Base-by-base conservation (phyloP, 2,888 invertebrate species). In the Chloromyia formosa region DNA sequence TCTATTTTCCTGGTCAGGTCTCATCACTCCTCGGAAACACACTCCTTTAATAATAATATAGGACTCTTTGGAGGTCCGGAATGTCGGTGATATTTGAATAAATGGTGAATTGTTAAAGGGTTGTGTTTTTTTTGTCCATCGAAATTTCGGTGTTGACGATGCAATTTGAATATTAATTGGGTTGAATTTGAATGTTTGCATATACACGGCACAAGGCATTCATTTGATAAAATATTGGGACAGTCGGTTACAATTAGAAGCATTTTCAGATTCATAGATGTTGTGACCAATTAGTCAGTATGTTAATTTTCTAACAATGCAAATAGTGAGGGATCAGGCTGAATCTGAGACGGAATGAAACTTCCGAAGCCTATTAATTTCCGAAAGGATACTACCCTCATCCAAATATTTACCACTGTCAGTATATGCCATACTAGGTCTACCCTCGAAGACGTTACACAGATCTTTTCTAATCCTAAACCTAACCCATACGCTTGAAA, bases 1-100 rank as follows among this genome's bases (percentile, higher is more conserved):
- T 71, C 71, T 71, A 71, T 71, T 71, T 58, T 56, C 22, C 12
- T 35, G 71, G 18, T 71, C 69, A 40, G 54, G 14, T 66, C 53
- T 40, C 62, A 40, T 62, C 62, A 40, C 9, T 40, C 40, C 16
- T 62, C 16, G 5, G 27, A 35, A n/a, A 35, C 5, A 49, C 49
- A 2, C 49, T 49, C 10, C 49, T 12, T 49, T n/a, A 49, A 12
- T n/a, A 1, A n/a, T 49, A n/a, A 10, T 12, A 49, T 49, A 35
- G 2, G 27, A 4, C 3, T 49, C 12, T 49, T 49, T 3, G 12
- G 49, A 3, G 49, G 49, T 49, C 16, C 12, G 49, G 2, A 10
- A 49, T 49, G 49, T 42, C 14, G 49, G 3, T 2, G 12, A 49
- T 49, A 1, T n/a, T n/a, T 49, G 10, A 49, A 49, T 49, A 49